phyloP scores from a whole-genome alignment of 2,888 invertebrate genomes.

The Agrochola macilenta region DNA sequence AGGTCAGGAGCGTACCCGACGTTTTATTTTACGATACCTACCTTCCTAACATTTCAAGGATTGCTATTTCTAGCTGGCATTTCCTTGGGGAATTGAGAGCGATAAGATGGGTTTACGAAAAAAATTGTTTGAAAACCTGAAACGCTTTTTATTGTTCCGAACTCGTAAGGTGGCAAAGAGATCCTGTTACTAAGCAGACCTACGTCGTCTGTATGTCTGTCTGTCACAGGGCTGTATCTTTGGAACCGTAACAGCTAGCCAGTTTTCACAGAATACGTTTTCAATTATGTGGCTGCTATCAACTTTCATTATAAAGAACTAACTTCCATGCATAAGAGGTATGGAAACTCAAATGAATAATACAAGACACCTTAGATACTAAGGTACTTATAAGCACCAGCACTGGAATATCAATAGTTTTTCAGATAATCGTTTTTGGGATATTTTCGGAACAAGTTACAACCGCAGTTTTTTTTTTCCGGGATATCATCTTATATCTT shows the following conservation, averaged over 20 bases:
- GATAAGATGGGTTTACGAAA: background rate
- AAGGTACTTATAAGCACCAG: no score
- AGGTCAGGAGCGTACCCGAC: background rate
- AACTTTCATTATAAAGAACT: background rate
- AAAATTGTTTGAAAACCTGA: background rate
- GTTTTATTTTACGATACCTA: slow-evolving; percentile 8
- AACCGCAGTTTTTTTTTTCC: no score
- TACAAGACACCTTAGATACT: no score
- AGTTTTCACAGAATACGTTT: background rate
- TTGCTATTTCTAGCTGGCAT: background rate
- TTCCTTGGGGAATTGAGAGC: background rate
- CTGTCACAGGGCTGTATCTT: background rate
- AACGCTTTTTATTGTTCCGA: background rate
- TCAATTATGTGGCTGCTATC: background rate
- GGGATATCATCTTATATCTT: no score
- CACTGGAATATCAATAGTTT: no score
- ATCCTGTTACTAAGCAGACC: background rate
- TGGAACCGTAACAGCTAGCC: background rate
- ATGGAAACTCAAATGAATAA: no score
- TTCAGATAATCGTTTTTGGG: no score
- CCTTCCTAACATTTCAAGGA: background rate
- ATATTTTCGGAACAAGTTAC: no score
- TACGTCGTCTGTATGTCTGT: background rate
- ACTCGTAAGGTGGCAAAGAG: background rate
- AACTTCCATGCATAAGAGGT: background rate